Evolutionary conservation across 2,888 invertebrate species (phyloP).

Genomic region (Dexiosoma caninum): DNA sequence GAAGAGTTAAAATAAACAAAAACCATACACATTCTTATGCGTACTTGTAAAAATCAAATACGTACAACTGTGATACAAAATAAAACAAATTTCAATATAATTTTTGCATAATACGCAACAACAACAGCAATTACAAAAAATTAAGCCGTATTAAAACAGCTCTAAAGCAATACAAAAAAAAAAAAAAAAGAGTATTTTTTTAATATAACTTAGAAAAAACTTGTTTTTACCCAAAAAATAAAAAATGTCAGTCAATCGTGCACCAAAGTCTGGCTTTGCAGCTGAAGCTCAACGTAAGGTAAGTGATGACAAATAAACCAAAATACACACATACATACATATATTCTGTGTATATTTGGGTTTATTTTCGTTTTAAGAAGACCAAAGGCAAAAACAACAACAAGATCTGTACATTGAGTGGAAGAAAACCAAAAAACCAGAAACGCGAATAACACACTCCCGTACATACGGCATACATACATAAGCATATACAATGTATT

Average conservation of each 20-base stretch:
- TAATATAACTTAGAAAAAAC: slow-evolving; percentile 66
- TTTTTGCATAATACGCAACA: slow-evolving; percentile 57
- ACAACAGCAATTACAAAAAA: slow-evolving; percentile 26
- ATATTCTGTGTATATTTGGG: background rate
- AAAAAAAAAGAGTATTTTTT: slow-evolving; percentile 13
- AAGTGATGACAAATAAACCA: slow-evolving; percentile 73
- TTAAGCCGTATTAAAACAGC: slow-evolving; percentile 32
- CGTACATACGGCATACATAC: background rate
- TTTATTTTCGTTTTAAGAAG: background rate
- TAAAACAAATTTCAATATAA: slow-evolving; percentile 27
- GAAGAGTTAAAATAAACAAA: background rate
- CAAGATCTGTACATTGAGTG: slow-evolving; percentile 14
- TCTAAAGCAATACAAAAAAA: slow-evolving; percentile 23
- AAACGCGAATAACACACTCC: background rate
- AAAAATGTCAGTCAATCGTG: slow-evolving; percentile 77
- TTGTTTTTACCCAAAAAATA: slow-evolving; percentile 66
- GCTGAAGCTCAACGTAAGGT: slow-evolving; percentile 97
- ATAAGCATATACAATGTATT: background rate
- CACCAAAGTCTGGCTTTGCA: slow-evolving; percentile 87
- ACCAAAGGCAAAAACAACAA: slow-evolving; percentile 6
- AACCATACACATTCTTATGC: background rate
- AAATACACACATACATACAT: too few species aligned
- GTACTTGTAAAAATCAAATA: slow-evolving; percentile 23
- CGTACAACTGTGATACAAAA: slow-evolving; percentile 58
- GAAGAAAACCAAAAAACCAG: slow-evolving; percentile 47